Conservation (phyloP, 2,888 invertebrate genomes). For the Phlogophora meticulosa region DNA sequence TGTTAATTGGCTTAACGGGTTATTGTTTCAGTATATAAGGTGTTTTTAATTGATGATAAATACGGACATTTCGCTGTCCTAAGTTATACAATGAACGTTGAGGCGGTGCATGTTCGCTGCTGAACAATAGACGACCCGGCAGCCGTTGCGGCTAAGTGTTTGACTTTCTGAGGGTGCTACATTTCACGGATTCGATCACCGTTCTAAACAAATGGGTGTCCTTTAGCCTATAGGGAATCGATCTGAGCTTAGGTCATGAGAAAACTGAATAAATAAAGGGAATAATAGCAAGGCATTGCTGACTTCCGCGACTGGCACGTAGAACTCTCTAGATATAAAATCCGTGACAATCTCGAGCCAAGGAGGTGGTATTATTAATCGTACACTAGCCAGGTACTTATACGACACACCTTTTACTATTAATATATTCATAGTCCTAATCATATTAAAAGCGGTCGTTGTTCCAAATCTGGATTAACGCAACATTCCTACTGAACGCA, state of each 20-base stretch:
- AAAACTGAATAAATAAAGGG: background rate
- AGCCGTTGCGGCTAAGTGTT: constrained; percentile 22
- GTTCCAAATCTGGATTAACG: constrained; percentile 42
- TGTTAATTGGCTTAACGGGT: constrained; percentile 48
- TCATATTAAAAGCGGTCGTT: constrained; percentile 41
- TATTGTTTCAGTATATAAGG: constrained; percentile 58
- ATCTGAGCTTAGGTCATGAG: background rate
- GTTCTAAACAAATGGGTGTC: constrained; percentile 26
- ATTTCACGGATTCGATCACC: constrained; percentile 32
- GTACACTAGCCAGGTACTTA: background rate
- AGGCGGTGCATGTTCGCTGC: constrained; percentile 29
- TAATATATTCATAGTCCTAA: constrained; percentile 46
- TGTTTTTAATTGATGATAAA: constrained; percentile 58
- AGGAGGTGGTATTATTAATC: constrained; percentile 2
- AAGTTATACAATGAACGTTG: constrained; percentile 37
- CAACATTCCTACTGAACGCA: constrained; percentile 52
- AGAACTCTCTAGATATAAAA: background rate
- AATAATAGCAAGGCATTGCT: background rate
- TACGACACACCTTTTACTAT: constrained; percentile 14
- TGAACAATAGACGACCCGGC: constrained; percentile 51
- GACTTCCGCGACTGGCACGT: background rate
- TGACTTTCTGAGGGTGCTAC: constrained; percentile 35
- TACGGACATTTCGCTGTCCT: constrained; percentile 33
- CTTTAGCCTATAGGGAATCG: background rate
- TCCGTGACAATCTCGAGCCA: constrained; percentile 19